phyloP scores from a whole-genome alignment of 1,140 invertebrate species.

The Parapsyche elsis region DNA sequence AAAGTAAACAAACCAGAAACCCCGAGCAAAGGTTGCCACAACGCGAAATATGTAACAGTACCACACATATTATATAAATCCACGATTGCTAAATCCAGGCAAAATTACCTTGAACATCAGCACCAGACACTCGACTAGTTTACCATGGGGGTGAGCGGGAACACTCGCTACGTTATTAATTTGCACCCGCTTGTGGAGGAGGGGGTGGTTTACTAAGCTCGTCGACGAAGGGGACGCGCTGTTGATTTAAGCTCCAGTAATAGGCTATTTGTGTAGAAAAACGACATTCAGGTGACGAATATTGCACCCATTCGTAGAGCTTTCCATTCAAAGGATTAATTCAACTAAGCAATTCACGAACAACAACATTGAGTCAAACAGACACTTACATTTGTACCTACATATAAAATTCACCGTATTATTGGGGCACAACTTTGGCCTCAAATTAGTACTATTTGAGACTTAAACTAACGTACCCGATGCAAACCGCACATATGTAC shows the following conservation, averaged over 20 bases:
- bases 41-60: not conserved
- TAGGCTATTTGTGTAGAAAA: too few relatives aligned
- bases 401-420: too few relatives aligned
- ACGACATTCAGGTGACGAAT: too few relatives aligned
- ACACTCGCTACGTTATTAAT: not conserved
- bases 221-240: not conserved
- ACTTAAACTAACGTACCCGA: too few relatives aligned
- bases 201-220: not conserved
- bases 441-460: too few relatives aligned
- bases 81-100: constrained; percentile 7
- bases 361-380: too few relatives aligned
- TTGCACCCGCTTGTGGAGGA: not conserved
- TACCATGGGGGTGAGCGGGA: not conserved
- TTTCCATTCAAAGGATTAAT: too few relatives aligned
- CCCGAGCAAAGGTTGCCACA: not conserved
- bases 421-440: too few relatives aligned
- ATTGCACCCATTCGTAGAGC: too few relatives aligned
- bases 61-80: constrained; percentile 19
- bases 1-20: not conserved
- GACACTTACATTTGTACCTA: too few relatives aligned
- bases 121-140: not conserved
- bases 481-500: too few relatives aligned
- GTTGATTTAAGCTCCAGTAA: not conserved
- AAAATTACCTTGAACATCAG: constrained; percentile 17
- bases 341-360: too few relatives aligned